These are phyloP conservation scores for Pherbina coryleti DNA, from an alignment of 2,888 invertebrate genomes.

Conservation along the genomic window DNA sequence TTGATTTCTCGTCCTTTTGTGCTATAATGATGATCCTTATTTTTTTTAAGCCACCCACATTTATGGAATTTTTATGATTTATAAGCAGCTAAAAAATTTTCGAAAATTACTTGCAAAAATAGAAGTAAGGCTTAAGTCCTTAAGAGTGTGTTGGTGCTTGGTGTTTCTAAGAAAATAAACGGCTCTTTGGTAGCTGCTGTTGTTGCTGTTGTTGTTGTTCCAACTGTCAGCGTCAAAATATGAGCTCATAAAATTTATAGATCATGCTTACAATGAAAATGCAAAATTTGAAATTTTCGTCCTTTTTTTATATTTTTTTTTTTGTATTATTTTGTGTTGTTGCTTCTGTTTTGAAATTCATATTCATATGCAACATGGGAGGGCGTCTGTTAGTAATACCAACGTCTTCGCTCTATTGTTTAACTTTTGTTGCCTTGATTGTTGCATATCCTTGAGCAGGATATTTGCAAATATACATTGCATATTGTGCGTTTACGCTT, in stretches of 20 bases:
- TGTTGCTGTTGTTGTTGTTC: neutral
- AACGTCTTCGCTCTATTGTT: neutral
- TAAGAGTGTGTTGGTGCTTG: neutral
- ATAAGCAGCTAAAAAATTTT: neutral
- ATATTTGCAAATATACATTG: constrained; percentile 3
- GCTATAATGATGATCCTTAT: constrained; percentile 42
- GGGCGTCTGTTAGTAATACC: neutral
- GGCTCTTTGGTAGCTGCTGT: neutral
- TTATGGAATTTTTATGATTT: constrained; percentile 13
- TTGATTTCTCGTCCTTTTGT: constrained; percentile 35
- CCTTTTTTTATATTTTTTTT: neutral
- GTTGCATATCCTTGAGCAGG: neutral
- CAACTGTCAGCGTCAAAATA: neutral
- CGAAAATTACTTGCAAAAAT: constrained; percentile 53
- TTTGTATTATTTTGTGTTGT: neutral
- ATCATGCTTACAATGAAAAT: neutral
- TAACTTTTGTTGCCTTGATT: no score
- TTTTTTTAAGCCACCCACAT: constrained; percentile 59
- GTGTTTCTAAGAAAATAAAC: neutral
- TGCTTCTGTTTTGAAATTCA: neutral
- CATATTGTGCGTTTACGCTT: neutral
- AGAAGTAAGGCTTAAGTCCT: constrained; percentile 13
- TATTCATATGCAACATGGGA: neutral
- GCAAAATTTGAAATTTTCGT: neutral
- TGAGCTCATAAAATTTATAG: neutral